A percentile compares a stretch with the other conserved stretches of the same genome.
phyloP scores from a whole-genome alignment of 1,140 invertebrate genomes.

The Camponotus floridanus region DNA sequence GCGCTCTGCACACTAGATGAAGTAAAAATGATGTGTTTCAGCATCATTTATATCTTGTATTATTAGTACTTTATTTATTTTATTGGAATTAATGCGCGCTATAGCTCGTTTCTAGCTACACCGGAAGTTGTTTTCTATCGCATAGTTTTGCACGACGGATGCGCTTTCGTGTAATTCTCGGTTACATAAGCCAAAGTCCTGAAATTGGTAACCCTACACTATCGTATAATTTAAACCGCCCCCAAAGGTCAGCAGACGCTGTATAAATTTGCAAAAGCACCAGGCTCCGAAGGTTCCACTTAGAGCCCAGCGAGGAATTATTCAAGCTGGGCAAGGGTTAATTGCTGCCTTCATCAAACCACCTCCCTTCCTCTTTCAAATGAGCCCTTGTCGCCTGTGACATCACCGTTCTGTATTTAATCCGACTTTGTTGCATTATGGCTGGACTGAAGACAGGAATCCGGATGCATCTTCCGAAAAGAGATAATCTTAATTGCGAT shows the following conservation, averaged over 20 bases:
- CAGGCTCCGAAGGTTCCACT: slow-evolving; percentile 72
- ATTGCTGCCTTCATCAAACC: slow-evolving; percentile 73
- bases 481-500: neutral
- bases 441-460: neutral
- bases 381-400: slow-evolving; percentile 70
- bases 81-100: neutral
- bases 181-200: slow-evolving; percentile 38
- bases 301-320: slow-evolving; percentile 70
- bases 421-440: slow-evolving; percentile 60
- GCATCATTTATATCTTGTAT: neutral
- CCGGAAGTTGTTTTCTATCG: slow-evolving; percentile 31
- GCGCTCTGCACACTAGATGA: neutral
- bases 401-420: slow-evolving; percentile 74
- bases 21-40: neutral
- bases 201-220: slow-evolving; percentile 65
- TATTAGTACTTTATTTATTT: slow-evolving; percentile 35
- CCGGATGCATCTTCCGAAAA: neutral
- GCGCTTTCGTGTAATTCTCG: slow-evolving; percentile 48
- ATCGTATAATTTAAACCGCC: slow-evolving; percentile 58
- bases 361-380: slow-evolving; percentile 70
- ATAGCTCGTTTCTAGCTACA: slow-evolving; percentile 7
- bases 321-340: slow-evolving; percentile 76
- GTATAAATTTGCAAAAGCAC: slow-evolving; percentile 73
- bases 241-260: slow-evolving; percentile 58
- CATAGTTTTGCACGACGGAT: slow-evolving; percentile 28